Conservation (phyloP, 1,140 invertebrate genomes). For the Heliconius melpomene region DNA sequence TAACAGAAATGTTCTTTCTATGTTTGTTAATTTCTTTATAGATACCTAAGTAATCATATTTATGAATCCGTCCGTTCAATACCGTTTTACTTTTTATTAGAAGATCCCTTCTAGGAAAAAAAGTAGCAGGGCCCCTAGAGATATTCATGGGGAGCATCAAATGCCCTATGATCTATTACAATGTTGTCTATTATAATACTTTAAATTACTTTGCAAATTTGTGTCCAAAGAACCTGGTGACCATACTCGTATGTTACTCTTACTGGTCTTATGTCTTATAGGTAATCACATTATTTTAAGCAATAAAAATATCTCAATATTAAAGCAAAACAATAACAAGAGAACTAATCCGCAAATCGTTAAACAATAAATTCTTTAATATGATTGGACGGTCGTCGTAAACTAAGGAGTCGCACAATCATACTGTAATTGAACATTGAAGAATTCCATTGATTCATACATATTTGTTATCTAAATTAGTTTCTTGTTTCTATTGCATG, state of each 20-base stretch:
- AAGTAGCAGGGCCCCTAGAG: too few relatives aligned
- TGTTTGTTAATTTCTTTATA: not conserved
- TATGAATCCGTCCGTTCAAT: too few relatives aligned
- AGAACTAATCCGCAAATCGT: not conserved
- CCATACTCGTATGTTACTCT: too few relatives aligned
- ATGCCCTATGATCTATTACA: too few relatives aligned
- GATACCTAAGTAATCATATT: not conserved
- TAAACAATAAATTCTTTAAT: not conserved
- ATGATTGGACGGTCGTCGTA: not conserved
- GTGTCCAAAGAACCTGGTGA: too few relatives aligned
- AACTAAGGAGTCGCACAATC: not conserved
- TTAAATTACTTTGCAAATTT: too few relatives aligned
- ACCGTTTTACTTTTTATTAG: too few relatives aligned
- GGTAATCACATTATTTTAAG: too few relatives aligned
- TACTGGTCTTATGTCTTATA: too few relatives aligned
- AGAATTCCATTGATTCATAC: conserved; percentile 38
- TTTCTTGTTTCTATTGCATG: conserved; percentile 35
- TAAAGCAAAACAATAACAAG: not conserved
- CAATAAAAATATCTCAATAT: not conserved
- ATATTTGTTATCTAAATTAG: conserved; percentile 39
- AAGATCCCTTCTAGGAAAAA: too few relatives aligned
- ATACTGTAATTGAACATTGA: conserved; percentile 19
- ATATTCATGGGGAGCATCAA: too few relatives aligned
- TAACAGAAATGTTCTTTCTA: not conserved
- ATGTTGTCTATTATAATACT: too few relatives aligned